phyloP scores from a whole-genome alignment of 2,888 invertebrate genomes.

The Resseliella maxima region DNA sequence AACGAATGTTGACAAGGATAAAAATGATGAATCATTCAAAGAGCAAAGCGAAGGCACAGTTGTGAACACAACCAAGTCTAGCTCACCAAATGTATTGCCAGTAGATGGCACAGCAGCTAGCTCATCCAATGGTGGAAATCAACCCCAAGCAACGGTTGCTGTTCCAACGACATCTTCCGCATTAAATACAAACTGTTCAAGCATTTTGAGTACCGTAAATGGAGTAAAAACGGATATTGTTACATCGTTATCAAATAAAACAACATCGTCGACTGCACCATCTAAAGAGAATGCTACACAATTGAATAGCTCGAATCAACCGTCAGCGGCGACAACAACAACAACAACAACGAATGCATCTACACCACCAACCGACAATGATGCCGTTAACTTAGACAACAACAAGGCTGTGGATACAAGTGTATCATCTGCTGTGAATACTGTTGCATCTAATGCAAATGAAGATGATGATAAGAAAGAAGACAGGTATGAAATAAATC shows the following conservation, averaged over 20 bases:
- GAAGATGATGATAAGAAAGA: conserved; percentile 41
- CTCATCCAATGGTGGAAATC: background rate
- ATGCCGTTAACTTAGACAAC: conserved; percentile 25
- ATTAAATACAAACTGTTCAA: conserved; percentile 45
- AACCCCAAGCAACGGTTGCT: background rate
- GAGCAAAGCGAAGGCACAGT: conserved; percentile 1
- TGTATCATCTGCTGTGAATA: conserved; percentile 55
- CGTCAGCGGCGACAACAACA: background rate
- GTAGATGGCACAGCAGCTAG: background rate
- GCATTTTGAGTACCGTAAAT: conserved; percentile 61
- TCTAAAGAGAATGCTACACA: background rate
- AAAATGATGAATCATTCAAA: conserved; percentile 7
- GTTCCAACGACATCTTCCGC: conserved; percentile 26
- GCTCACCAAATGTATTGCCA: background rate
- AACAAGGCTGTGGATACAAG: conserved; percentile 54
- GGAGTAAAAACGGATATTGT: conserved; percentile 62
- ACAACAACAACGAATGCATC: background rate
- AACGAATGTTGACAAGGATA: background rate
- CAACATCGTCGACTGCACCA: conserved; percentile 21
- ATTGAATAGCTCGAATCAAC: background rate
- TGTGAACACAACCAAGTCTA: conserved; percentile 38
- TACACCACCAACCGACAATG: background rate
- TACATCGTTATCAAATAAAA: conserved; percentile 52
- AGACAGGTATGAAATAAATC: background rate
- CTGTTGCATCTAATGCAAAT: conserved; percentile 52